These are phyloP conservation scores for Solen grandis DNA, from an alignment of 1,140 invertebrate genomes.

Conservation along the genomic window DNA sequence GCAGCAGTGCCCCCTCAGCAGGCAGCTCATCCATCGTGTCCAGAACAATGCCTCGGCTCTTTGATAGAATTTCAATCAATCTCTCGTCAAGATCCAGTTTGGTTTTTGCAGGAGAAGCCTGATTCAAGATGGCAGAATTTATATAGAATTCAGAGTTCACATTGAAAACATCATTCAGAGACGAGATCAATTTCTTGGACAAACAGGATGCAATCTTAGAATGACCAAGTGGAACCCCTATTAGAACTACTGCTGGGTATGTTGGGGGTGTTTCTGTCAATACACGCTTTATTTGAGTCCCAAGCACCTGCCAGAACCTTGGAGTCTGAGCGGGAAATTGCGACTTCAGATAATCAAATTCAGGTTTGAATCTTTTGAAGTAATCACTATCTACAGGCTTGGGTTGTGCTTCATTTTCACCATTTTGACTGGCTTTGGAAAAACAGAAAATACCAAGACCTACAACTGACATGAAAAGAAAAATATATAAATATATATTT, in stretches of 20 bases:
- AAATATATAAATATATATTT: too few species aligned
- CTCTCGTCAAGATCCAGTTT: slow-evolving; percentile 63
- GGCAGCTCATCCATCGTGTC: slow-evolving; percentile 67
- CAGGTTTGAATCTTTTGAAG: slow-evolving; percentile 16
- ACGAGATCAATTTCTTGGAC: slow-evolving; percentile 34
- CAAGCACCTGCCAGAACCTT: slow-evolving; percentile 61
- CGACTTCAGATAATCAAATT: slow-evolving; percentile 15
- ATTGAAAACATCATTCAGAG: slow-evolving; percentile 50
- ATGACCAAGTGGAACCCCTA: slow-evolving; percentile 49
- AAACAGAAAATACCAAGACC: too few species aligned
- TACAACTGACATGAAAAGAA: too few species aligned
- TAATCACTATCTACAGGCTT: too few species aligned
- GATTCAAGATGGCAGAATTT: slow-evolving; percentile 24
- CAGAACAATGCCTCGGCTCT: slow-evolving; percentile 59
- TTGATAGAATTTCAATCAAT: slow-evolving; percentile 46
- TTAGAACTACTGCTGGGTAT: slow-evolving; percentile 64
- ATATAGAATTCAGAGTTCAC: slow-evolving; percentile 21
- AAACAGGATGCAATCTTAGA: slow-evolving; percentile 48
- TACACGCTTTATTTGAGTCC: slow-evolving; percentile 46
- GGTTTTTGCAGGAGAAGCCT: slow-evolving; percentile 28
- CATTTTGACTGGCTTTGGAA: too few species aligned
- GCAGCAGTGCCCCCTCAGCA: slow-evolving; percentile 63
- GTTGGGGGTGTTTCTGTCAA: slow-evolving; percentile 51
- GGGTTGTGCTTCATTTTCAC: too few species aligned
- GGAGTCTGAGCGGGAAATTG: slow-evolving; percentile 33